Evolutionary conservation across 2,797 vertebrate species (phyloP), one percentile per base, ranked within the genome.

Genomic region (Gambelia wislizenii): DNA sequence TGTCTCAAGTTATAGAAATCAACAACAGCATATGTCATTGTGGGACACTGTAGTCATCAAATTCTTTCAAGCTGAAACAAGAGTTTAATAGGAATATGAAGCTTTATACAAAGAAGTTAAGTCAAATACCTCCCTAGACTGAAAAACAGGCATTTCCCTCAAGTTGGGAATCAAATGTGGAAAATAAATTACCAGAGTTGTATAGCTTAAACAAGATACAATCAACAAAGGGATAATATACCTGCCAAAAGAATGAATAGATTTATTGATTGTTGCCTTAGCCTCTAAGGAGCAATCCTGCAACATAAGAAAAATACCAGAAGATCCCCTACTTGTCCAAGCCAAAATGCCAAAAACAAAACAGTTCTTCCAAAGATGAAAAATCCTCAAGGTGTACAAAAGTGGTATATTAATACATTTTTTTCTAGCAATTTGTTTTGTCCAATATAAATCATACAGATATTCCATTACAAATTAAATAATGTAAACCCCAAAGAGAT

Each of bases 71-170:
- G 78, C 39, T 59, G 78, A 87, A 87, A 79, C 10, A 54, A 52
- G 44, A 42, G 49, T 49, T 87, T 87, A 16, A 80, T 42, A 39
- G 76, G 44, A 69, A n/a, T 87, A 70, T 87, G 85, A 87, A 39
- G 36, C 5, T 64, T 49, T 20, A 75, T 30, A 25, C 42, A 61
- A 75, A 74, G 56, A 69, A 52, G 56, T 74, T 87, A 61, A 81
- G 14, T 72, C 44, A 39, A 49, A 75, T 75, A 44, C 44, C 54
- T 88, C 80, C 80, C 79, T 49, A 83, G 79, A 74, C 52, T 82
- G 47, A 82, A 87, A 75, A 36, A 52, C 83, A 94, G 94, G 89
- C 94, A 94, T 89, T 49, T 93, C 91, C 93, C 91, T 81, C 88
- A 89, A 92, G 95, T 20, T 88, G 79, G 20, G 86, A 82, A 81